These are phyloP conservation scores for Rotaria magnacalcarata DNA, from an alignment of 2,888 invertebrate genomes.

Conservation along the genomic window DNA sequence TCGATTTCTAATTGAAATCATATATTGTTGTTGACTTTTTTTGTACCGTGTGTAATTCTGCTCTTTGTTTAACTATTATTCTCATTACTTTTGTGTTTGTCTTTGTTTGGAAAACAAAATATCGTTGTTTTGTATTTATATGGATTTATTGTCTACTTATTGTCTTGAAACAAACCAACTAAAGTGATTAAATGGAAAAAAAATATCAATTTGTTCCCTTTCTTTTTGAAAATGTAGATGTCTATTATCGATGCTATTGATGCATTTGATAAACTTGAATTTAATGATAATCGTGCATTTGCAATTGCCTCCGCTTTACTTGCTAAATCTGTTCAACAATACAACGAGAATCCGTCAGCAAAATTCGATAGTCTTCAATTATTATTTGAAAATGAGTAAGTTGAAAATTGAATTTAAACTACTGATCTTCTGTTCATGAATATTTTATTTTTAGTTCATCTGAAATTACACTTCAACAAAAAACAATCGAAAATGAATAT, in stretches of 20 bases:
- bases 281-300: background rate
- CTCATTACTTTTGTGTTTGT: background rate
- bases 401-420: background rate
- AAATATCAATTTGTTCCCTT: background rate
- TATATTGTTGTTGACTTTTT: background rate
- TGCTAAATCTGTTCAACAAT: background rate
- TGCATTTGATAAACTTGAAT: background rate
- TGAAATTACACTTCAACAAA: background rate
- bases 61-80: background rate
- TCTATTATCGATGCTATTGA: background rate
- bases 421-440: background rate
- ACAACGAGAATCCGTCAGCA: background rate
- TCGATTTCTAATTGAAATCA: background rate
- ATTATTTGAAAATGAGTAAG: no score
- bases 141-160: background rate
- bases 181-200: background rate
- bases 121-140: constrained; percentile 11
- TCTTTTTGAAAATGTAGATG: background rate
- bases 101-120: background rate
- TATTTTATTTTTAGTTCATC: background rate
- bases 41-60: background rate
- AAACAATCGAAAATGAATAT: background rate
- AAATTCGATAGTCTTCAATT: background rate
- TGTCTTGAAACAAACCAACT: background rate
- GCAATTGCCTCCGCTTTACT: background rate